A percentile compares a stretch with the other conserved stretches of the same genome.
phyloP scores from a whole-genome alignment of 2,888 invertebrate genomes.

The Sinotaia quadrata region DNA sequence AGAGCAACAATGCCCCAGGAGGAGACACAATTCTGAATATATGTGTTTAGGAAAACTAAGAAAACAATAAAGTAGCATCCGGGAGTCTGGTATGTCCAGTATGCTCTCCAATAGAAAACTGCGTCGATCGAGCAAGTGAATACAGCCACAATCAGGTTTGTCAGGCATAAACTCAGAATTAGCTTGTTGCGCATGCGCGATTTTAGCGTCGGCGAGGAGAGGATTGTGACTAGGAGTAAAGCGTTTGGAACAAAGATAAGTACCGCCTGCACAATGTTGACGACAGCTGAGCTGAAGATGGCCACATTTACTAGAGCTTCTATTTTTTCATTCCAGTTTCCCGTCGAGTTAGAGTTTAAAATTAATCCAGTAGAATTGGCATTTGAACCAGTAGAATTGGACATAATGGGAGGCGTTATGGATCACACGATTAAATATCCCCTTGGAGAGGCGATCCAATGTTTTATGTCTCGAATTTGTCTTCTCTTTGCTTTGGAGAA shows the following conservation, averaged over 20 bases:
- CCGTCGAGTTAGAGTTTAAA: no score
- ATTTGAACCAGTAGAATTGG: no score
- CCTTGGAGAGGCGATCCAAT: no score
- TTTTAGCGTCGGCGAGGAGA: conserved; percentile 7
- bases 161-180: conserved; percentile 3
- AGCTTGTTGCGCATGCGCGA: conserved; percentile 8
- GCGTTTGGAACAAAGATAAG: conserved; percentile 15
- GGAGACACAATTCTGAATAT: conserved; percentile 15
- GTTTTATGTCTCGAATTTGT: no score
- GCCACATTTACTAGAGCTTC: not conserved
- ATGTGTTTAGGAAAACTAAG: not conserved
- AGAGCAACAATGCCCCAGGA: conserved; percentile 16
- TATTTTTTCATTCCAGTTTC: no score
- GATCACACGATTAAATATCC: no score
- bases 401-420: no score
- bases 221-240: conserved; percentile 1
- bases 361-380: no score
- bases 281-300: not conserved
- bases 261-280: not conserved
- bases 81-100: conserved; percentile 22
- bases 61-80: not conserved
- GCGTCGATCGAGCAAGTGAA: conserved; percentile 1
- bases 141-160: conserved; percentile 17
- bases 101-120: not conserved
- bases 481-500: no score